Percentiles rank a stretch among this genome's conserved stretches.
These are phyloP conservation scores for Eleginops maclovinus DNA, from an alignment of 2,113 vertebrate species.

Conservation along the genomic window DNA sequence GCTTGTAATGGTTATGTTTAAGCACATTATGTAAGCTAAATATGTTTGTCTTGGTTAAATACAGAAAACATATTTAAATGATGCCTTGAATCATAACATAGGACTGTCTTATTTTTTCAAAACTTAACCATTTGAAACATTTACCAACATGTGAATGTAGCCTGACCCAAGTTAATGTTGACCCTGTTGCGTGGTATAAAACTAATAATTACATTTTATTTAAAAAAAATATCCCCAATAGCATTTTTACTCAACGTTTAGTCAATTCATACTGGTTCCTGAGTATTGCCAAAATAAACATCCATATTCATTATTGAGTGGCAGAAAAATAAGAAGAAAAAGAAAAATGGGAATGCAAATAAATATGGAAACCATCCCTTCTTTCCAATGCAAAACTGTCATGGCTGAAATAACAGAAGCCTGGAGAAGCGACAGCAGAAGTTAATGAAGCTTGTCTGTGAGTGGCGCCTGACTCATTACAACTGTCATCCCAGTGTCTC, in stretches of 20 bases:
- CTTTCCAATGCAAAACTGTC: not conserved
- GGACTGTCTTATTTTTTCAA: not conserved
- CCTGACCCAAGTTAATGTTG: not conserved
- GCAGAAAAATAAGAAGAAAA: not conserved
- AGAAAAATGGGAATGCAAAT: not conserved
- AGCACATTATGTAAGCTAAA: not conserved
- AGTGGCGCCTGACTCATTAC: slow-evolving; percentile 56
- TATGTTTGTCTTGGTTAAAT: not conserved
- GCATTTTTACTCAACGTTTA: too few relatives aligned
- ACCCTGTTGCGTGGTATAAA: too few relatives aligned
- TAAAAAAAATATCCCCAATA: too few relatives aligned
- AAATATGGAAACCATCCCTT: not conserved
- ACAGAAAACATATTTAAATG: not conserved
- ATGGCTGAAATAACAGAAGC: slow-evolving; percentile 21
- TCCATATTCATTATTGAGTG: not conserved
- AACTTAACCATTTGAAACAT: not conserved
- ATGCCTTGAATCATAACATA: not conserved
- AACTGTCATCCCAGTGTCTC: slow-evolving; percentile 29
- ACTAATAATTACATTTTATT: too few relatives aligned
- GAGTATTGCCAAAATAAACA: not conserved
- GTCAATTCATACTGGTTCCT: not conserved
- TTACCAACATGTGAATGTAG: not conserved
- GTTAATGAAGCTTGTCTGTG: slow-evolving; percentile 60
- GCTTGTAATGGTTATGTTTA: not conserved
- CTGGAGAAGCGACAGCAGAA: slow-evolving; percentile 17